Percentiles rank a stretch among this genome's conserved stretches.
Conservation (phyloP, 2,888 invertebrate species). For the Microchrysa polita region DNA sequence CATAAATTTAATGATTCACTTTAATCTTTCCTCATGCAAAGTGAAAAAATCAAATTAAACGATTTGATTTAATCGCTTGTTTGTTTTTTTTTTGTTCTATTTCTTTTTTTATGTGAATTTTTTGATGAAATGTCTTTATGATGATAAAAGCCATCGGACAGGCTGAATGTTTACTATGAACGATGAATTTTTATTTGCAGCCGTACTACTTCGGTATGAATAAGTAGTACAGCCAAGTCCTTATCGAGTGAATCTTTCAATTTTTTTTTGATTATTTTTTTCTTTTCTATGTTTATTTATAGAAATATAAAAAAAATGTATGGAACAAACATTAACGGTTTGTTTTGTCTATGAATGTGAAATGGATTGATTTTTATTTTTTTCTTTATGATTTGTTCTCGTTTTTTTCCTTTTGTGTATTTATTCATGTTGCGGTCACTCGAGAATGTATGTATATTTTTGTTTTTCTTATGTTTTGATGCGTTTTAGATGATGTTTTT, state of each 20-base stretch:
- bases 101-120: constrained; percentile 3
- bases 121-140: constrained; percentile 28
- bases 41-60: not conserved
- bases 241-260: not conserved
- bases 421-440: constrained; percentile 3
- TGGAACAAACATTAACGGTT: not conserved
- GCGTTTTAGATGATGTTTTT: constrained; percentile 21
- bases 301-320: constrained; percentile 42
- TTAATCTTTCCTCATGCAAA: not conserved
- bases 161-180: constrained; percentile 7
- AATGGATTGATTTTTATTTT: not conserved
- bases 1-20: no score
- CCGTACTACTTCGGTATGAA: not conserved
- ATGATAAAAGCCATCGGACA: constrained; percentile 10
- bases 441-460: constrained; percentile 10
- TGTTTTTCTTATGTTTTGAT: no score
- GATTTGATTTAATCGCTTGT: no score
- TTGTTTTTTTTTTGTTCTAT: constrained; percentile 14
- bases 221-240: not conserved
- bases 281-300: constrained; percentile 32
- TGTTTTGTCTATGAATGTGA: not conserved
- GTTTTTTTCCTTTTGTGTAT: no score
- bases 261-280: constrained; percentile 36
- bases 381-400: no score
- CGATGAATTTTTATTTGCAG: constrained; percentile 16